Evolutionary conservation across 2,888 invertebrate species (phyloP).

Genomic region (Leptopilina drosophilae): DNA sequence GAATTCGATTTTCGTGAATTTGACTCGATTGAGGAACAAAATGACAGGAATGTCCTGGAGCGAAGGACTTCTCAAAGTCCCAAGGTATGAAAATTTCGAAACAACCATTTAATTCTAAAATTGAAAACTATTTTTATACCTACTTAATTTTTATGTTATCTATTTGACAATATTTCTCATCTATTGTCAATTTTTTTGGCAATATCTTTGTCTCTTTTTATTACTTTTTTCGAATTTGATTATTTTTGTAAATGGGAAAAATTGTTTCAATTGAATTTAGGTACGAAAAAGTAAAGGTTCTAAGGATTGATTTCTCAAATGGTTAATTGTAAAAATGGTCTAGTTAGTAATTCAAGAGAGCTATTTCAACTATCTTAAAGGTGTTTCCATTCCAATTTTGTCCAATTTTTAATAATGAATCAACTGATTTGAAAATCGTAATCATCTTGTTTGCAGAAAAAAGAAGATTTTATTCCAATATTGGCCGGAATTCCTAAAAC

Average conservation of each 20-base stretch:
- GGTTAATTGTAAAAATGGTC: background rate
- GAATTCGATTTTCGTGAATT: constrained; percentile 1
- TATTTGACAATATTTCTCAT: no score
- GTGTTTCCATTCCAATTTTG: constrained; percentile 13
- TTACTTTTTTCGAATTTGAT: background rate
- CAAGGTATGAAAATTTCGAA: constrained; percentile 6
- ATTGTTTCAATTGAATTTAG: constrained; percentile 4
- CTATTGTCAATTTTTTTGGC: no score
- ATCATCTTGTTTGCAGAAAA: constrained; percentile 49
- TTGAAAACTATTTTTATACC: background rate
- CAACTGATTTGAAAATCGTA: background rate
- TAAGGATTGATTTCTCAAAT: constrained; percentile 23
- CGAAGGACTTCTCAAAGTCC: constrained; percentile 2
- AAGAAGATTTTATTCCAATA: constrained; percentile 62
- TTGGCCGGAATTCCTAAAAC: constrained; percentile 68
- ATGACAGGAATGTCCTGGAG: background rate
- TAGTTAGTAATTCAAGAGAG: background rate
- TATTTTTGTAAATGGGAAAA: background rate
- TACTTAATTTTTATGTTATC: no score
- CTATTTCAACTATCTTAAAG: constrained; percentile 10
- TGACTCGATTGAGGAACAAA: background rate
- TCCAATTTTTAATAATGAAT: background rate
- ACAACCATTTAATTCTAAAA: background rate
- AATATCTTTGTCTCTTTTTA: no score
- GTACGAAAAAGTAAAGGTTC: constrained; percentile 33